Evolutionary conservation across 2,888 invertebrate genomes (phyloP), one percentile per base, ranked within the genome.

Genomic region (Bellardia pandia): DNA sequence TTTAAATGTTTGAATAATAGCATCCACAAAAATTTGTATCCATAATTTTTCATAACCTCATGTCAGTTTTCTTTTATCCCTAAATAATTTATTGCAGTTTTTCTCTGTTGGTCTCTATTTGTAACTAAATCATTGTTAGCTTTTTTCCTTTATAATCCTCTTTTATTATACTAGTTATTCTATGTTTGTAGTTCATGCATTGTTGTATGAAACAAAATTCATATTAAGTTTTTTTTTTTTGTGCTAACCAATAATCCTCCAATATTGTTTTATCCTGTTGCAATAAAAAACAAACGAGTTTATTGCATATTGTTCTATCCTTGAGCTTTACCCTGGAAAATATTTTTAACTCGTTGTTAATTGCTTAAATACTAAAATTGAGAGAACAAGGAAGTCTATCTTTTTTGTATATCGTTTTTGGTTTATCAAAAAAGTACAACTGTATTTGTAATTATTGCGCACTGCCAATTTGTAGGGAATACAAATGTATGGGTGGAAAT

Each of bases 141-240:
- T 8, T 13, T 60, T 79, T 45, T 69, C 45, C 11, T 13, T n/a
- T 40, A 40, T 71, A 72, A 80, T 74, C 80, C 33, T 13, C 23
- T 66, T 56, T 80, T 80, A 74, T 80, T 80, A 66, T 66, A 72
- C 42, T 16, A 45, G 62, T 40, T 51, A 23, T 62, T 13, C 58
- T 23, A 16, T 45, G 16, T 53, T n/a, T 64, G 64, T 45, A 66
- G 23, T 42, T 51, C 9, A 53, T n/a, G 16, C 9, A 53, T n/a
- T n/a, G 33, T 30, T 16, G 3, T 14, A 53, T 53, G 23, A 23
- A 75, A 75, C 37, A 37, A 51, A 53, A 51, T 37, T 9, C 11
- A 51, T 16, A 37, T 64, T 62, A 30, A 30, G 33, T n/a, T 33
- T 42, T 74, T 48, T 75, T 5, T 23, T 6, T 23, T 5, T 33